Conservation (phyloP, 1,140 invertebrate species). For the Habropoda laboriosa region DNA sequence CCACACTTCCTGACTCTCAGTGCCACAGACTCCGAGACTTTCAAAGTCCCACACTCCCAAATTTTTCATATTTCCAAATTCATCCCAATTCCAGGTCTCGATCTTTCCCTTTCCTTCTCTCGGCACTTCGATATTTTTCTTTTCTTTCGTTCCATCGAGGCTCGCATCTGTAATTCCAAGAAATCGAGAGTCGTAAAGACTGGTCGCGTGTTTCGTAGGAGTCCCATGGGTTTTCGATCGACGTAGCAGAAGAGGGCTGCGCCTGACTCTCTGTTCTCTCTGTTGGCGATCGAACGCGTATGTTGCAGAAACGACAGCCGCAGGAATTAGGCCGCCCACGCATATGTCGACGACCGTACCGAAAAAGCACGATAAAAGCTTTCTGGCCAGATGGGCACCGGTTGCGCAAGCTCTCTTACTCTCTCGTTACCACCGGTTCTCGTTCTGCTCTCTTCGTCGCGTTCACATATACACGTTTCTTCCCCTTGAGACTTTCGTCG, state of each 20-base stretch:
- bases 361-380: constrained; percentile 72
- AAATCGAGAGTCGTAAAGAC: constrained; percentile 14
- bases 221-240: constrained; percentile 36
- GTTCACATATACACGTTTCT: neutral
- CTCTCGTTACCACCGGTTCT: neutral
- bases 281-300: constrained; percentile 29
- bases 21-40: neutral
- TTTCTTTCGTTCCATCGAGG: neutral
- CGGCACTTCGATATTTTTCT: neutral
- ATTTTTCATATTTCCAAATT: neutral
- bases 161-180: neutral
- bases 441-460: neutral
- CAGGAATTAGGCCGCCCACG: constrained; percentile 67
- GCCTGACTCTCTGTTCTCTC: neutral
- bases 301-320: constrained; percentile 52
- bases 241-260: too few species aligned
- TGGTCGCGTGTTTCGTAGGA: constrained; percentile 21
- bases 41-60: neutral
- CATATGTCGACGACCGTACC: constrained; percentile 62
- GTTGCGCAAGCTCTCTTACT: constrained; percentile 61
- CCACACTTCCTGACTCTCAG: neutral
- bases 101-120: neutral
- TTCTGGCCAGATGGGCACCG: constrained; percentile 66
- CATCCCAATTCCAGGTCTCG: too few species aligned
- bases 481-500: neutral